phyloP scores from a whole-genome alignment of 2,888 invertebrate species.

The Euplagia quadripunctaria region DNA sequence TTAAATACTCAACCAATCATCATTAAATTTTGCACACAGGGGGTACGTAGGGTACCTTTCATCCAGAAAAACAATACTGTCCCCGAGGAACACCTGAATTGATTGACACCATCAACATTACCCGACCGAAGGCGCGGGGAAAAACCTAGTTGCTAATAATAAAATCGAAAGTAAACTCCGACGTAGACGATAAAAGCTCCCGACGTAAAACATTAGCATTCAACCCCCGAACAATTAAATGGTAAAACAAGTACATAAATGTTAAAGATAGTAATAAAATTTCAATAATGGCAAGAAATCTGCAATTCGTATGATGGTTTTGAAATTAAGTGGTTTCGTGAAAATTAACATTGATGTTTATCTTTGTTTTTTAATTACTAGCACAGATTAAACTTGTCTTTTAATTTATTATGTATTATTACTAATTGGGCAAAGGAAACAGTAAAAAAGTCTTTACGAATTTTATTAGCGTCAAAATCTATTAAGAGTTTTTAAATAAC shows the following conservation, averaged over 20 bases:
- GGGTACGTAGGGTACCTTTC: no score
- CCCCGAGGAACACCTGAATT: no score
- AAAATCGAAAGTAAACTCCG: conserved; percentile 8
- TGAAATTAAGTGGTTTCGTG: conserved; percentile 14
- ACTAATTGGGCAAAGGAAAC: no score
- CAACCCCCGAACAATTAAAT: conserved; percentile 23
- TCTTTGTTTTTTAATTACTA: conserved; percentile 12
- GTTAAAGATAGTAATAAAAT: conserved; percentile 42
- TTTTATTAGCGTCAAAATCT: no score
- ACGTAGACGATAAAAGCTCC: neutral
- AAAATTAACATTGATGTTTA: conserved; percentile 31
- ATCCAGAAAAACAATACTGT: no score
- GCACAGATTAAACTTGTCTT: neutral
- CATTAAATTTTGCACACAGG: no score
- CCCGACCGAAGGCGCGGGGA: no score
- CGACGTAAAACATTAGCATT: conserved; percentile 10
- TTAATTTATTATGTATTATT: no score
- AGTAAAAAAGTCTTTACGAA: no score
- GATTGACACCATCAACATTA: no score
- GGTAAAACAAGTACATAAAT: conserved; percentile 27
- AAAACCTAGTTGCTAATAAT: neutral
- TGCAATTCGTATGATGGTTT: conserved; percentile 55
- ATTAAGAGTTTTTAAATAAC: no score
- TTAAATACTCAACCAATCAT: no score
- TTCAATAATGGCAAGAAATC: conserved; percentile 49